These are phyloP conservation scores for Tipula confusa DNA, from an alignment of 2,888 invertebrate species.

Conservation along the genomic window DNA sequence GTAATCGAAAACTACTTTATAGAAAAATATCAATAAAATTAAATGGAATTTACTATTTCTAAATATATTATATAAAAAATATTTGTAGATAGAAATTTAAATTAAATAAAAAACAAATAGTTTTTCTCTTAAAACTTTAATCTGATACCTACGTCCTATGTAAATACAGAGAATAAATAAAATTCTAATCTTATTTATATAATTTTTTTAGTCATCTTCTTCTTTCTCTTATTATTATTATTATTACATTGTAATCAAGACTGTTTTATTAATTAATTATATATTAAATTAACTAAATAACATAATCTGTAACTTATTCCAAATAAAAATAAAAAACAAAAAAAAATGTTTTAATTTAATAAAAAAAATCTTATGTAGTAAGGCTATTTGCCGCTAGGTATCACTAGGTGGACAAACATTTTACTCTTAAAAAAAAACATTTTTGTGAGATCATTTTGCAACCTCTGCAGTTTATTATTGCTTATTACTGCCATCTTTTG, in stretches of 20 bases:
- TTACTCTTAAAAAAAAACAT: too few relatives aligned
- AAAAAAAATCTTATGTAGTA: too few relatives aligned
- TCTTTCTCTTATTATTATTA: background rate
- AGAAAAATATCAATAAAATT: background rate
- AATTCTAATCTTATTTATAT: background rate
- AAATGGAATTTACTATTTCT: constrained; percentile 7
- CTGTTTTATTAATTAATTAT: constrained; percentile 3
- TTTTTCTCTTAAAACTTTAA: background rate
- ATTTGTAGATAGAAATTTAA: constrained; percentile 4
- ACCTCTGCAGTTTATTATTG: too few relatives aligned
- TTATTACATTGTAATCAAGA: constrained; percentile 12
- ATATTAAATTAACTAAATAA: background rate
- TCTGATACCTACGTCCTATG: background rate
- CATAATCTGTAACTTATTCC: background rate
- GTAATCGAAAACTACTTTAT: background rate
- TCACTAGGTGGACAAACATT: too few relatives aligned
- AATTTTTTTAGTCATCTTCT: too few relatives aligned
- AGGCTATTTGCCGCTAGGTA: too few relatives aligned
- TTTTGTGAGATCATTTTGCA: too few relatives aligned
- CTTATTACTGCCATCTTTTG: too few relatives aligned
- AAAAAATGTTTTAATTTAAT: background rate
- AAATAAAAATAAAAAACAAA: background rate
- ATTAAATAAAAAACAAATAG: background rate
- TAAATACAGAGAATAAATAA: background rate
- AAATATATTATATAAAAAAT: background rate